Evolutionary conservation across 2,888 invertebrate species (phyloP).

Genomic region (Athalia cordata): DNA sequence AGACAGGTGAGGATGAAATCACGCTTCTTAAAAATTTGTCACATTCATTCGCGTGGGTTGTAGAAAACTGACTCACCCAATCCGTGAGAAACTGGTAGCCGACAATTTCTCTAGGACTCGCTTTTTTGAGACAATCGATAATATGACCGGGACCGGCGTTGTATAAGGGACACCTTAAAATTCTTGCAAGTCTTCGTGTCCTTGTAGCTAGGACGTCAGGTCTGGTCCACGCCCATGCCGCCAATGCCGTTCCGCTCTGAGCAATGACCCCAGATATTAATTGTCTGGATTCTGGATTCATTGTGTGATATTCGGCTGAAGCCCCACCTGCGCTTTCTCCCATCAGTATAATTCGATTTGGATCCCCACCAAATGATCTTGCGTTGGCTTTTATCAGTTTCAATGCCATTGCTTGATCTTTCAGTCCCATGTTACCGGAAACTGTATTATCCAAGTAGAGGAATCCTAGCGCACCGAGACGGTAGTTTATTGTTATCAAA

Average conservation of each 20-base stretch:
- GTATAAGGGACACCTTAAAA: not conserved
- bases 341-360: conserved; percentile 39
- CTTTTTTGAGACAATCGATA: conserved; percentile 32
- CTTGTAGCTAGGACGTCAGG: conserved; percentile 28
- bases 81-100: conserved; percentile 26
- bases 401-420: conserved; percentile 46
- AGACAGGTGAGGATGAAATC: not conserved
- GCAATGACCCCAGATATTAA: conserved; percentile 44
- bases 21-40: no score
- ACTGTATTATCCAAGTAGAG: conserved; percentile 32
- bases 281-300: conserved; percentile 32
- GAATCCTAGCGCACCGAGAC: conserved; percentile 45
- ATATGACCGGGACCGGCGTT: conserved; percentile 1
- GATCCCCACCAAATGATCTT: conserved; percentile 43
- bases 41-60: no score
- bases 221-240: conserved; percentile 44
- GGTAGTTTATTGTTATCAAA: conserved; percentile 45
- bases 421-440: conserved; percentile 46
- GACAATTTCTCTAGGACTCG: conserved; percentile 19
- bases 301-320: conserved; percentile 37
- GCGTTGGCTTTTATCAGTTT: conserved; percentile 36
- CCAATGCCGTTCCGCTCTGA: conserved; percentile 40
- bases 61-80: not conserved
- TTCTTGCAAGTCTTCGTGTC: conserved; percentile 36
- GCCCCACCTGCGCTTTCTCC: conserved; percentile 46